Evolutionary conservation across 2,113 vertebrate species (phyloP).

Genomic region (Mustelus asterias): DNA sequence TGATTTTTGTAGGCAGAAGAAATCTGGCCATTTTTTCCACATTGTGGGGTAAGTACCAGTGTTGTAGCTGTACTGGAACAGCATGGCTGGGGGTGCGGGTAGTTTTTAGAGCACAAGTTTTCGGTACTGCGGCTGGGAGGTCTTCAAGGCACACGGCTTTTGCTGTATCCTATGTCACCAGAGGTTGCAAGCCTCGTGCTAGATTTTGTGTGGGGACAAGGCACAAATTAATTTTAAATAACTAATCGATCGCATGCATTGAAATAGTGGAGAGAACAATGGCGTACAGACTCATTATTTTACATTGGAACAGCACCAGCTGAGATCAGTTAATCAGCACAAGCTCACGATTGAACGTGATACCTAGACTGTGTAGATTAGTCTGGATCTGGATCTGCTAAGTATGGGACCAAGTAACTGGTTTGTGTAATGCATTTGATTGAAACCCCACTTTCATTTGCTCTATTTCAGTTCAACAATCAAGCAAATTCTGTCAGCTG

Average conservation of each 20-base stretch:
- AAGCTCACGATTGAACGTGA: not conserved
- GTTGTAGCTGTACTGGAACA: no score
- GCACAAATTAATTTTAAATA: not conserved
- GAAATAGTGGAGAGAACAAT: not conserved
- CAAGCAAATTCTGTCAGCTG: conserved; percentile 89
- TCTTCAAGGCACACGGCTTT: no score
- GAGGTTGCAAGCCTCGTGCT: no score
- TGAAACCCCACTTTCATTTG: conserved; percentile 39
- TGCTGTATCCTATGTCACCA: no score
- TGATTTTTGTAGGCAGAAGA: not conserved
- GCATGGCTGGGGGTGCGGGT: no score
- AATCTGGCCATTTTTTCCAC: not conserved
- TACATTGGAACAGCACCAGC: not conserved
- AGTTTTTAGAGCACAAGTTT: no score
- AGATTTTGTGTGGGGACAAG: not conserved
- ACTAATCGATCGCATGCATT: not conserved
- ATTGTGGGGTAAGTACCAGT: not conserved
- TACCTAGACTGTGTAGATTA: not conserved
- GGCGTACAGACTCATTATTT: not conserved
- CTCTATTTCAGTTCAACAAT: conserved; percentile 80
- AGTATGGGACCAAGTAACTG: not conserved
- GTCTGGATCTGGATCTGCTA: not conserved
- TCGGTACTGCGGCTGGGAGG: no score
- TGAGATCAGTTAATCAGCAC: not conserved
- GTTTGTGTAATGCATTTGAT: not conserved